phyloP scores from a whole-genome alignment of 2,888 invertebrate species.

The Dynastes hyllus region DNA sequence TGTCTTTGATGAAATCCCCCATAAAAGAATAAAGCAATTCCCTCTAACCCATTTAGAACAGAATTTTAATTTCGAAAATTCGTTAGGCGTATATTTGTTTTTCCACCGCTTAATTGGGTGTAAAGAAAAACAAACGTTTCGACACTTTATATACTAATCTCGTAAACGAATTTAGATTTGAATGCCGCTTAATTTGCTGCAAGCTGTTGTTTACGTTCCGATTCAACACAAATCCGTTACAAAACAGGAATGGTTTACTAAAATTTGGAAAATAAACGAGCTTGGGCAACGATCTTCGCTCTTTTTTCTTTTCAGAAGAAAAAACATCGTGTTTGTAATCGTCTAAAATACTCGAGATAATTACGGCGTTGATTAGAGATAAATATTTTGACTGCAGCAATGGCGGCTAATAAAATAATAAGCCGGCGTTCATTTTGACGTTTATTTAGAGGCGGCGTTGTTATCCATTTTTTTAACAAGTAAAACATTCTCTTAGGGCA shows the following conservation, averaged over 20 bases:
- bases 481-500: slow-evolving; percentile 44
- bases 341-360: slow-evolving; percentile 19
- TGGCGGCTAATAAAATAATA: slow-evolving; percentile 41
- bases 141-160: neutral
- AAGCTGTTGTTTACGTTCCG: slow-evolving; percentile 7
- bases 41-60: neutral
- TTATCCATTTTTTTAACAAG: slow-evolving; percentile 44
- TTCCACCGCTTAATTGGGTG: slow-evolving; percentile 4
- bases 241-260: slow-evolving; percentile 2
- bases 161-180: slow-evolving; percentile 18
- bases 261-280: slow-evolving; percentile 23
- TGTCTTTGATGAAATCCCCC: neutral
- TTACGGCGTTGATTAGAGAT: slow-evolving; percentile 29
- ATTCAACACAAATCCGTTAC: slow-evolving; percentile 24
- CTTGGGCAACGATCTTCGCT: slow-evolving; percentile 2
- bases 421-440: slow-evolving; percentile 28
- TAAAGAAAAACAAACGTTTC: neutral
- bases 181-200: slow-evolving; percentile 18
- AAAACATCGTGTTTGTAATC: slow-evolving; percentile 21
- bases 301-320: too few species aligned
- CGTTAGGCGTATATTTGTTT: slow-evolving; percentile 3
- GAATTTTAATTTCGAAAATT: neutral
- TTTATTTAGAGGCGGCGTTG: slow-evolving; percentile 42
- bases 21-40: neutral
- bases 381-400: slow-evolving; percentile 32